Conservation (phyloP, 2,888 invertebrate species). For the Andrena chrysosceles region DNA sequence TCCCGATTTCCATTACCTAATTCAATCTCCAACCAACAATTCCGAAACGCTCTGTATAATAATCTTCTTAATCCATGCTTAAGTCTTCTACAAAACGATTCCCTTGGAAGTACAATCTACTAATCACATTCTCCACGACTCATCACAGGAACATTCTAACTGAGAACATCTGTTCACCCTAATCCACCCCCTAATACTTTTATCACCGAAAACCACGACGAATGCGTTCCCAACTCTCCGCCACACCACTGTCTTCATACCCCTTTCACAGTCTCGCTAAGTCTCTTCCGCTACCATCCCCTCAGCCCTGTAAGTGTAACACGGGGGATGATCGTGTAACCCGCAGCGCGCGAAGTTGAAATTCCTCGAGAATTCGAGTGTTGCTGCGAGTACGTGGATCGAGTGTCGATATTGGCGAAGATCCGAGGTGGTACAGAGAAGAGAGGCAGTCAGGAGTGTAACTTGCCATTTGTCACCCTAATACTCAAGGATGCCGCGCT, state of each 20-base stretch:
- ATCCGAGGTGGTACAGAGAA: background rate
- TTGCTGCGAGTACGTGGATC: constrained; percentile 19
- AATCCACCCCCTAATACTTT: too few relatives aligned
- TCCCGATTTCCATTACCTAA: too few relatives aligned
- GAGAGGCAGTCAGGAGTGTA: constrained; percentile 33
- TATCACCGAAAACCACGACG: too few relatives aligned
- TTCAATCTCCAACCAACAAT: too few relatives aligned
- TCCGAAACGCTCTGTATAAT: too few relatives aligned
- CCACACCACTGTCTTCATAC: background rate
- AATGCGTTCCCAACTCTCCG: background rate
- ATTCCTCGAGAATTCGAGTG: constrained; percentile 35
- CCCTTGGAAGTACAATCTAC: too few relatives aligned
- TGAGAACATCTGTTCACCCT: too few relatives aligned
- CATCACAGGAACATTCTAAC: too few relatives aligned
- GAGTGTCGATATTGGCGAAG: constrained; percentile 44
- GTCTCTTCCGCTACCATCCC: background rate
- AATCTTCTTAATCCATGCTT: too few relatives aligned
- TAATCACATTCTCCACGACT: too few relatives aligned
- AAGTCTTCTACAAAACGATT: too few relatives aligned
- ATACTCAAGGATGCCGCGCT: constrained; percentile 47
- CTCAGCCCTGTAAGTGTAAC: background rate
- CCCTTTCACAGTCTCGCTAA: background rate
- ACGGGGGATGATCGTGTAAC: constrained; percentile 5
- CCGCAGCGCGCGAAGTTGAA: constrained; percentile 4
- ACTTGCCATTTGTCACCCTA: constrained; percentile 68